A percentile compares a stretch with the other conserved stretches of the same genome.
phyloP scores from a whole-genome alignment of 2,888 invertebrate species.

The Thalpophila matura region DNA sequence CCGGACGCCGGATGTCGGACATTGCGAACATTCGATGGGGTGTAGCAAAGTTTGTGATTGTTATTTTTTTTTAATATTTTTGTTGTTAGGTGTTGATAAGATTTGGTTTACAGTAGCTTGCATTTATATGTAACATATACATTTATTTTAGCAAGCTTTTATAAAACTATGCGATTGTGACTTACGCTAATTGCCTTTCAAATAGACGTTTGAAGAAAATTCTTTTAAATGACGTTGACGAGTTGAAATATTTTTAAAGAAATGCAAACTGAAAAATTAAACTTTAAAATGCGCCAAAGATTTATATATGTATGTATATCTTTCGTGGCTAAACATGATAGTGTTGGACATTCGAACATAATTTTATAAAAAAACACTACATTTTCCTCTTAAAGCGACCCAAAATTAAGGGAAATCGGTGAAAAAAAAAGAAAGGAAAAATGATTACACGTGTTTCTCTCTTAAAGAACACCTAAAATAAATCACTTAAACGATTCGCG shows the following conservation, averaged over 20 bases:
- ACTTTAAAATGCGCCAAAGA: no score
- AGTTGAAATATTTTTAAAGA: constrained; percentile 9
- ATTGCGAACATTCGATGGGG: constrained; percentile 23
- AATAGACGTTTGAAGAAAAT: constrained; percentile 25
- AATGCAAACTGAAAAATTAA: constrained; percentile 14
- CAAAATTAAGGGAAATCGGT: constrained; percentile 24
- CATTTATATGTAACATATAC: background rate
- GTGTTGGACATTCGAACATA: background rate
- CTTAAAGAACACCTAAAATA: constrained; percentile 62
- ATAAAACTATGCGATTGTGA: constrained; percentile 6
- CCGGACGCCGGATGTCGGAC: constrained; percentile 45
- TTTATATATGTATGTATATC: no score
- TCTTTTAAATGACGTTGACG: constrained; percentile 28
- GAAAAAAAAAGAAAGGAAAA: constrained; percentile 36
- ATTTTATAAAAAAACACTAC: background rate
- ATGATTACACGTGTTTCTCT: constrained; percentile 52
- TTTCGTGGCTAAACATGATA: background rate
- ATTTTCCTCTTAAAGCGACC: background rate
- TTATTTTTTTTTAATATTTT: constrained; percentile 1
- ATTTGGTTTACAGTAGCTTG: background rate
- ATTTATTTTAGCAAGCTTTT: background rate
- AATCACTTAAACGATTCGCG: constrained; percentile 63
- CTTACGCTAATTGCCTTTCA: constrained; percentile 37
- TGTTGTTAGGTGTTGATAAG: background rate
- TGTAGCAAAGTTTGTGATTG: constrained; percentile 3